Base-by-base conservation (phyloP, 1,140 invertebrate genomes). In the Pseudomyrmex cubaensis region DNA sequence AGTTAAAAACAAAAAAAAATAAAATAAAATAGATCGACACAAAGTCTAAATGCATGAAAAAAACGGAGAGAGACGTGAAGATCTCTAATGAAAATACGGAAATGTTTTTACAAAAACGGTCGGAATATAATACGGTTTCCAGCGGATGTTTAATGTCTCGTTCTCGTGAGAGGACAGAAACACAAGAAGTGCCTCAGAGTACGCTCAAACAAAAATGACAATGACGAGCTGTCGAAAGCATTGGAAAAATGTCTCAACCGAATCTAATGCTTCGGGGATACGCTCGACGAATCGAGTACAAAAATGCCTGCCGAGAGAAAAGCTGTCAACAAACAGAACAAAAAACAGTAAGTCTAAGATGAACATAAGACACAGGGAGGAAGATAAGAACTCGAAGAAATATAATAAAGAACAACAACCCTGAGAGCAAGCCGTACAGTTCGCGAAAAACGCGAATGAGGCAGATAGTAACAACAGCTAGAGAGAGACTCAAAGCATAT, bases 331-430 rank as follows among this genome's bases (percentile, higher is more conserved):
- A 8, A 78, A 69, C 15, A 52, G 25, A 70, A 70, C 50, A 67
- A 59, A 59, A 56, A 66, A 59, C 63, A 77, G 12, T 83, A 59
- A 59, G 0, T 59, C 35, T 35, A 35, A 86, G 56, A 50, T 66
- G 12, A 77, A 77, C 52, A 5, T 57, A 85, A 69, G 67, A 63
- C 52, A 76, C 52, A 76, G 48, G 25, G 50, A 74, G 74, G 22
- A 75, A 76, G 66, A 70, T 76, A 72, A 57, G 72, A 84, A 62
- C 46, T 67, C 64, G 15, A 64, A 67, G 59, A 67, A 74, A 69
- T 46, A 54, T 54, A 83, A 82, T 44, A 66, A 82, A 88, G 88
- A 92, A 85, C 90, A 93, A 93, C 90, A 93, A 93, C 92, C 93
- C 92, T 93, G 92, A 93, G 92, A 93, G 91, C 88, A 92, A 87